phyloP scores from a whole-genome alignment of 2,888 invertebrate genomes.

The Eupithecia insigniata region DNA sequence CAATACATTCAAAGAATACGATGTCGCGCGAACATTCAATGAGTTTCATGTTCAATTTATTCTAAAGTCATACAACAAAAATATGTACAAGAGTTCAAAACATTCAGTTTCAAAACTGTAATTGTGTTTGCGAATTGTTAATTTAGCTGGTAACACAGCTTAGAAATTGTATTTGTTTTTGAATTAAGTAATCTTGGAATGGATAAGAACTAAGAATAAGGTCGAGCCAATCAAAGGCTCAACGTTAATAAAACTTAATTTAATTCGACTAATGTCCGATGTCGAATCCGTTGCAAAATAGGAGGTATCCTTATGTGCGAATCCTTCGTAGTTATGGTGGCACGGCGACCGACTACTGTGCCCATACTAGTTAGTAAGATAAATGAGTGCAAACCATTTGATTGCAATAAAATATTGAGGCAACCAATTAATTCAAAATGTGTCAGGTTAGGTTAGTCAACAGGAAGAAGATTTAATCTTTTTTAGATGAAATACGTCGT shows the following conservation, averaged over 20 bases:
- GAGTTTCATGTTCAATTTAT: neutral
- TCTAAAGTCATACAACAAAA: neutral
- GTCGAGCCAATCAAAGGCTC: neutral
- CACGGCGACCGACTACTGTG: neutral
- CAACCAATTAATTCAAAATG: neutral
- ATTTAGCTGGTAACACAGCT: conserved; percentile 29
- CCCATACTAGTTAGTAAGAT: neutral
- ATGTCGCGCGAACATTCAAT: conserved; percentile 28
- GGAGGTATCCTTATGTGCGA: neutral
- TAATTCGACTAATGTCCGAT: neutral
- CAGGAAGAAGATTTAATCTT: neutral
- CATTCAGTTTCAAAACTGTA: conserved; percentile 40
- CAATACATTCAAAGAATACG: conserved; percentile 62
- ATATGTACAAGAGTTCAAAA: conserved; percentile 8
- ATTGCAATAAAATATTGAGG: neutral
- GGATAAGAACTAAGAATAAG: neutral
- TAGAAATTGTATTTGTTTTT: neutral
- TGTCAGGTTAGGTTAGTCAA: neutral
- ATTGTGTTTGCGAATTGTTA: conserved; percentile 35
- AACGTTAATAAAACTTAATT: neutral
- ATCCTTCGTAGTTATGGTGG: neutral
- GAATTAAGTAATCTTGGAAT: neutral
- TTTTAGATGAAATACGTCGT: neutral
- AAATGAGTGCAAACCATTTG: neutral
- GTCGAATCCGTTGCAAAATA: neutral